These are phyloP conservation scores for Bucorvus abyssinicus DNA, from an alignment of 2,797 vertebrate genomes.

Conservation along the genomic window DNA sequence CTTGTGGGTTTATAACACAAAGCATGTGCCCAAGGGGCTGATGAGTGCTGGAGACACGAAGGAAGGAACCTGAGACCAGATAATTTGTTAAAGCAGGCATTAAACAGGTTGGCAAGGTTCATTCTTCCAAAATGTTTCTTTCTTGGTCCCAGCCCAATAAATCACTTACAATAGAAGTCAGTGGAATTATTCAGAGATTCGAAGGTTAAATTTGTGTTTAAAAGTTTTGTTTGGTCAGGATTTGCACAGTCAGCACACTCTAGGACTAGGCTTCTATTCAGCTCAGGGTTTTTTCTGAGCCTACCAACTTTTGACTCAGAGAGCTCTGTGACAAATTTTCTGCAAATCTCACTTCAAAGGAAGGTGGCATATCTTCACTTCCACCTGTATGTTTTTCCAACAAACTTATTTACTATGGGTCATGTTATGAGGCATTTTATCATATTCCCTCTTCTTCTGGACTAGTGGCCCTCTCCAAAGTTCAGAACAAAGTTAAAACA, in stretches of 20 bases:
- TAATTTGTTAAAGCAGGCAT: constrained; percentile 19
- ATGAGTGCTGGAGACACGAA: neutral
- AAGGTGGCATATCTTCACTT: neutral
- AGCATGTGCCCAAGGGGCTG: neutral
- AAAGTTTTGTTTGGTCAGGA: neutral
- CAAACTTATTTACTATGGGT: neutral
- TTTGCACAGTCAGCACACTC: neutral
- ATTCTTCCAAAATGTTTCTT: neutral
- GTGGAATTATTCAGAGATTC: neutral
- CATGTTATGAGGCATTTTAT: neutral
- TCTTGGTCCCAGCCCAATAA: neutral
- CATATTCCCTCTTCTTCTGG: neutral
- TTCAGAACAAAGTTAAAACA: neutral
- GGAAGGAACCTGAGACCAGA: neutral
- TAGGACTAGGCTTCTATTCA: neutral
- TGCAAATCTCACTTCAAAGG: neutral
- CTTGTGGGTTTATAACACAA: neutral
- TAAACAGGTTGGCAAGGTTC: neutral
- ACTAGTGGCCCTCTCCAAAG: neutral
- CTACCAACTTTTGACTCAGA: neutral
- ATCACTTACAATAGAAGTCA: neutral
- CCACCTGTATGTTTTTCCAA: neutral
- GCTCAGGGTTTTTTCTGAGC: rapidly evolving
- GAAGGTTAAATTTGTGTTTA: neutral
- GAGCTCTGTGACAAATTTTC: neutral